Evolutionary conservation across 1,140 invertebrate genomes (phyloP).

Genomic region (Orius insidiosus): DNA sequence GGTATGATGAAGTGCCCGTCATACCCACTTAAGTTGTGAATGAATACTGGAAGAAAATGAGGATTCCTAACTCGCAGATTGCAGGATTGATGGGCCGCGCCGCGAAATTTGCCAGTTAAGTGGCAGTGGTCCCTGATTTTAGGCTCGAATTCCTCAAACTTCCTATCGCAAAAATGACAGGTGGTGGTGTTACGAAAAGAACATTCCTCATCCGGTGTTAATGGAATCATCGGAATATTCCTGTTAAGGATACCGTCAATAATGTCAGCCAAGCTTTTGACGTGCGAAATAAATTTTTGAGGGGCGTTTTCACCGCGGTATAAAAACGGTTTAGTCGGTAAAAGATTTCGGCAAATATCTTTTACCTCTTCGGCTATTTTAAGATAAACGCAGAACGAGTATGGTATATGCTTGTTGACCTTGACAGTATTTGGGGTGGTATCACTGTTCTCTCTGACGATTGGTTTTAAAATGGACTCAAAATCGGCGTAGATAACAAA

Average conservation of each 20-base stretch:
- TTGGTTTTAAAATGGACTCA: no score
- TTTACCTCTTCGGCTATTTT: no score
- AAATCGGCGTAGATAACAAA: no score
- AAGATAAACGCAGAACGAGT: no score
- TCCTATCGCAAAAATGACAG: background rate
- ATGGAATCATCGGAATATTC: background rate
- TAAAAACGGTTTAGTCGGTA: no score
- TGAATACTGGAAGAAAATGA: slow-evolving; percentile 23
- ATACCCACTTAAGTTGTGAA: slow-evolving; percentile 27
- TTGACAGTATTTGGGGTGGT: no score
- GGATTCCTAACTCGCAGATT: slow-evolving; percentile 23
- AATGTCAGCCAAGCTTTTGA: no score
- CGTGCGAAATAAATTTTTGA: no score
- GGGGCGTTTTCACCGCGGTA: no score
- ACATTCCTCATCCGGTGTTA: background rate
- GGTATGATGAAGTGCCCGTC: slow-evolving; percentile 25
- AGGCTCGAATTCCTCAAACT: background rate
- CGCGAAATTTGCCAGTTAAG: slow-evolving; percentile 21
- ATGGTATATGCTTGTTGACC: no score
- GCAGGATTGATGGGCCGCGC: slow-evolving; percentile 21
- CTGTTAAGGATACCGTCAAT: background rate
- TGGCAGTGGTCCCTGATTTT: slow-evolving; percentile 22
- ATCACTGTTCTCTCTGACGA: no score
- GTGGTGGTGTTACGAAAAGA: background rate
- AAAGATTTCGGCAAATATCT: no score